Conservation (phyloP, 2,797 vertebrate species). For the Labroides dimidiatus region DNA sequence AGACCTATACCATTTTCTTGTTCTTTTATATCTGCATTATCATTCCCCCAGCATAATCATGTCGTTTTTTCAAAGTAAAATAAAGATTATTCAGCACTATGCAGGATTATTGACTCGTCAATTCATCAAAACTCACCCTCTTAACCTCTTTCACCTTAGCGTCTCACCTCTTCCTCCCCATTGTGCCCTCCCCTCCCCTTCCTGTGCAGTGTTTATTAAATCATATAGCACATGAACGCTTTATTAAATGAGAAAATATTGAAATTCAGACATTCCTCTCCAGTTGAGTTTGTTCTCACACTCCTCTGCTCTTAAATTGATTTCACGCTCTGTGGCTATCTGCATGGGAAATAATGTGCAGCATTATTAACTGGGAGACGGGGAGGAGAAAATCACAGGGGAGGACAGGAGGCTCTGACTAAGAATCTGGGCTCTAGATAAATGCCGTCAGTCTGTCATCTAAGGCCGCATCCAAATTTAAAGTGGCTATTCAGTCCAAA, state of each 20-base stretch:
- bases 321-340: constrained; percentile 79
- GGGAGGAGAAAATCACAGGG: constrained; percentile 62
- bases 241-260: constrained; percentile 77
- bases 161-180: constrained; percentile 18
- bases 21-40: no score
- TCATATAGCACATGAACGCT: constrained; percentile 63
- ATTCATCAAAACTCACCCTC: background rate
- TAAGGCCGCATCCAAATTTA: constrained; percentile 38
- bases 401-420: constrained; percentile 63
- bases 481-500: constrained; percentile 48
- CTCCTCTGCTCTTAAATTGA: constrained; percentile 78
- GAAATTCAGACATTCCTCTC: constrained; percentile 74
- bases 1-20: no score
- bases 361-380: constrained; percentile 73
- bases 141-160: constrained; percentile 6
- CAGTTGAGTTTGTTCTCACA: constrained; percentile 73
- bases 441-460: constrained; percentile 52
- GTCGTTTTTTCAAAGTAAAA: background rate
- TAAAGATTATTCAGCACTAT: background rate
- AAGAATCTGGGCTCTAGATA: constrained; percentile 50
- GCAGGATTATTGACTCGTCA: background rate
- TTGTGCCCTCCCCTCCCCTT: constrained; percentile 13
- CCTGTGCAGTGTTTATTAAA: constrained; percentile 68
- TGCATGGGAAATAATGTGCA: constrained; percentile 77
- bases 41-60: no score